A percentile compares a stretch with the other conserved stretches of the same genome.
Evolutionary conservation across 2,113 vertebrate genomes (phyloP).

Genomic region (Sebastes fasciatus): DNA sequence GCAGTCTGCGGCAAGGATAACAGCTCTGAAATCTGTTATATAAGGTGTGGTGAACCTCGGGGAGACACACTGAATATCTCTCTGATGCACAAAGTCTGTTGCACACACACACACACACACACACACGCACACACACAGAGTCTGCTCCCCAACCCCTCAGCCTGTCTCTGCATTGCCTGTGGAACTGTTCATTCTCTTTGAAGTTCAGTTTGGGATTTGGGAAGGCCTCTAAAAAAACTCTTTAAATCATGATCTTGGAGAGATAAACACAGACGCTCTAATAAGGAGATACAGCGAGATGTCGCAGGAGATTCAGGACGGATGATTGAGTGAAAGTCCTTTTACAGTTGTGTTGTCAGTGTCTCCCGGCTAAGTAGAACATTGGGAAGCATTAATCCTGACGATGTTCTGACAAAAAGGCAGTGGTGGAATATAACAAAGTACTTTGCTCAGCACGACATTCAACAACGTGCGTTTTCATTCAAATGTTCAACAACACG

Average conservation of each 20-base stretch:
- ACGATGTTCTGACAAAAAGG: neutral
- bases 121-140: conserved; percentile 8
- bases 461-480: too few species aligned
- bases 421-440: too few species aligned
- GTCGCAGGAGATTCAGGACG: neutral
- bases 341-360: too few species aligned
- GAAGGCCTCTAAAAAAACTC: neutral
- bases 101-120: neutral
- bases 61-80: conserved; percentile 3
- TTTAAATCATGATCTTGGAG: conserved; percentile 18
- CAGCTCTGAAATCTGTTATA: conserved; percentile 32
- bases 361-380: neutral
- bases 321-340: neutral
- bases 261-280: conserved; percentile 27
- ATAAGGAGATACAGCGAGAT: too few species aligned
- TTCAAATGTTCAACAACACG: too few species aligned
- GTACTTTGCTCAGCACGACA: too few species aligned
- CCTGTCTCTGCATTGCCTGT: neutral
- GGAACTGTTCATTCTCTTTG: conserved; percentile 36
- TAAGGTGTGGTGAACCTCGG: conserved; percentile 36
- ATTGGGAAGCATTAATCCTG: neutral
- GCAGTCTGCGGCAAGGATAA: conserved; percentile 18
- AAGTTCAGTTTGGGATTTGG: conserved; percentile 35
- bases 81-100: neutral
- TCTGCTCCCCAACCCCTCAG: neutral